Evolutionary conservation across 64 coral and sea anemone species (phyloP), one percentile per base, ranked within the genome.

Genomic region (Actinia equina): DNA sequence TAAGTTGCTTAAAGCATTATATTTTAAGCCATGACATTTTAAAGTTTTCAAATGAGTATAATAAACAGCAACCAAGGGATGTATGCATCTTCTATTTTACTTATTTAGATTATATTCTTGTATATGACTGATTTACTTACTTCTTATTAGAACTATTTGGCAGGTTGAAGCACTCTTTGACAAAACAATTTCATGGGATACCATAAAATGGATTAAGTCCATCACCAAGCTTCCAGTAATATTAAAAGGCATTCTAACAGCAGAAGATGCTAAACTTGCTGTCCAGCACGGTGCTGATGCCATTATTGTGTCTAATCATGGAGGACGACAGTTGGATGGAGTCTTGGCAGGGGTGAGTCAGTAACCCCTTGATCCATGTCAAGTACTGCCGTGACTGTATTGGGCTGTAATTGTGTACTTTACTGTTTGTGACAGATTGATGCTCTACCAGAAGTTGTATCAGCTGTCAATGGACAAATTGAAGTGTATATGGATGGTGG

Each of bases 401-500:
- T 43, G 8, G 30, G 8, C 25, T 12, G 10, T n/a, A 65, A 70
- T 12, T 88, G 10, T 88, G 14, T 88, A 45, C 17, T 77, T 27
- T 77, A 79, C 85, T 27, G 58, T 59, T 89, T 27, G 58, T 84
- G 62, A 57, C 65, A 95, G 94, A 89, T 95, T 86, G 94, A 95
- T 86, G 94, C 86, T 44, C 86, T 96, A 26, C 91, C 91, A 85
- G 91, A 93, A 61, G 77, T 96, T 19, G 94, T 96, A 37, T 22
- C 65, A 49, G 94, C 94, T 17, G 94, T 96, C 22, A 60, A 93
- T 44, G 91, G 88, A 6, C 80, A 86, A 69, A 62, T 77, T 17
- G 95, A 98, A 46, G 95, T 98, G 10, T 93, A 91, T 60, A 70
- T 98, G 89, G 95, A 98, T 88, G 95, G 95, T 83, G 95, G 95